Evolutionary conservation across 1,140 invertebrate genomes (phyloP).

Genomic region (Drosophila murphyi): DNA sequence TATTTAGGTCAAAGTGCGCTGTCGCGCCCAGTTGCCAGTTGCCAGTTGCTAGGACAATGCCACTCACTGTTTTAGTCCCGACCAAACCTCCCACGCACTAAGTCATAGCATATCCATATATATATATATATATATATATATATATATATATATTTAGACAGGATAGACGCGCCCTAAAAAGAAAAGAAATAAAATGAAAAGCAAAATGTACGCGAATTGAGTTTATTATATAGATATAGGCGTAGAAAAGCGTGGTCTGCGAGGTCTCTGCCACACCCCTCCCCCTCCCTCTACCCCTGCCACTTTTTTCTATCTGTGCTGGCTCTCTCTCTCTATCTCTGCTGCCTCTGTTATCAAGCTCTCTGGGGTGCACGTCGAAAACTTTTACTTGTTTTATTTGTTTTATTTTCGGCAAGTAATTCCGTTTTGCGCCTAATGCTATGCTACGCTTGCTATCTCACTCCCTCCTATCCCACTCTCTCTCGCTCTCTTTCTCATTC

Average conservation of each 20-base stretch:
- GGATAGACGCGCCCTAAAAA: not conserved
- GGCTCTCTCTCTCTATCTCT: slow-evolving; percentile 1
- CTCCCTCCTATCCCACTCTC: not conserved
- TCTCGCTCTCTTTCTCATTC: not conserved
- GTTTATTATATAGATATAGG: slow-evolving; percentile 63
- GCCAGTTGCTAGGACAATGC: slow-evolving; percentile 72
- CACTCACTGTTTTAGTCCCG: slow-evolving; percentile 44
- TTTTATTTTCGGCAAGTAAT: slow-evolving; percentile 71
- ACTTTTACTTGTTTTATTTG: slow-evolving; percentile 69
- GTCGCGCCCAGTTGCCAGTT: slow-evolving; percentile 37
- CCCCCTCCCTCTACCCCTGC: not conserved
- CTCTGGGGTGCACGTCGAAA: slow-evolving; percentile 44
- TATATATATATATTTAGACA: not conserved
- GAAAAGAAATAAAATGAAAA: slow-evolving; percentile 34
- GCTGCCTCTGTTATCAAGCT: not conserved
- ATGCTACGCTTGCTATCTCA: slow-evolving; percentile 38
- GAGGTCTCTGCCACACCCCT: not conserved
- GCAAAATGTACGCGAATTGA: slow-evolving; percentile 67
- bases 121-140: too few relatives aligned
- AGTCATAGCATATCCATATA: not conserved
- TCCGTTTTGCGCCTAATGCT: slow-evolving; percentile 72
- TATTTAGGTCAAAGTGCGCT: slow-evolving; percentile 76
- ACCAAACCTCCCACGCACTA: slow-evolving; percentile 15
- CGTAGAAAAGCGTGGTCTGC: slow-evolving; percentile 29
- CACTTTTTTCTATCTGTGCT: not conserved